Evolutionary conservation across 1,140 invertebrate genomes (phyloP), one percentile per base, ranked within the genome.

Genomic region (Orussus abietinus): DNA sequence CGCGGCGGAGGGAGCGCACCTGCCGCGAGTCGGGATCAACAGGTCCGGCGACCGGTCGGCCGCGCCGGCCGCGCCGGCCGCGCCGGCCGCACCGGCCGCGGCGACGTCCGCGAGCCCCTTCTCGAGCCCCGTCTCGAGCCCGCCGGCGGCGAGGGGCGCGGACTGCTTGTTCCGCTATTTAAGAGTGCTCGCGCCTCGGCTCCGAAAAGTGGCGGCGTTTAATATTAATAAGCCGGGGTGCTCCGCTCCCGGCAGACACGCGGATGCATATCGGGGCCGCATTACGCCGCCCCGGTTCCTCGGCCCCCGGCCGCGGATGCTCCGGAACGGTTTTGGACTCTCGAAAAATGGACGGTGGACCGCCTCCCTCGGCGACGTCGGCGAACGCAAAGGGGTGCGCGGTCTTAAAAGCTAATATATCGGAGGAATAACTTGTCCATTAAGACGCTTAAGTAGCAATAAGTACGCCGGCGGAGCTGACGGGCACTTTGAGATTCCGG

Each of bases 351-450:
- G 42, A 44, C 42, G 46, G 40, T 40, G 31, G 31, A 30, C 32
- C 38, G 22, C 22, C 38, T 40, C 42, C 20, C 40, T 45, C n/a
- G n/a, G n/a, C 20, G 19, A n/a, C 49, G 15, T 19, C 39, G 18
- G 31, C 29, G 39, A 42, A 47, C 21, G 39, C 43, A 44, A 50
- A 53, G 44, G 42, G 34, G 45, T 15, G 11, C 25, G 13, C 28
- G 12, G 51, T 53, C 53, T 62, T 62, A 63, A 64, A 64, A 64
- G 37, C 44, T 52, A 46, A 64, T 64, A 64, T 61, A 66, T 66
- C 57, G 67, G 57, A 66, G 64, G 66, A 66, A 62, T 59, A 69
- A 69, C 64, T 70, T 67, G 56, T 67, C 65, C 66, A 70, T 70
- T 67, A 70, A 66, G 65, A 67, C 55, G 57, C 61, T 66, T 61